Evolutionary conservation across 2,888 invertebrate species (phyloP).

Genomic region (Trichopoda pennipes): DNA sequence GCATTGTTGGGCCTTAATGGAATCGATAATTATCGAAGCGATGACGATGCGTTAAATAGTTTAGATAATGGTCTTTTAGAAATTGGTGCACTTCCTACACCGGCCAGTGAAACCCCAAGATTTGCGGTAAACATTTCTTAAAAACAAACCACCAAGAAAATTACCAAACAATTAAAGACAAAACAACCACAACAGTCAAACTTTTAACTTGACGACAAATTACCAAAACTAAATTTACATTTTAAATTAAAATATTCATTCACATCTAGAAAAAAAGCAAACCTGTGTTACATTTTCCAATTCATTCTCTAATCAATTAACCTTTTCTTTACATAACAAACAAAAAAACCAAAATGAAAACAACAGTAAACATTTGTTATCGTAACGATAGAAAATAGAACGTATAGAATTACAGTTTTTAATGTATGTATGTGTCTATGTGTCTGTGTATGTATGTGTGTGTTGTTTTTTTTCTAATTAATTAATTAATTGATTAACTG

Average conservation of each 20-base stretch:
- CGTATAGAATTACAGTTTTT: slow-evolving; percentile 4
- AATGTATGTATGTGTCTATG: slow-evolving; percentile 25
- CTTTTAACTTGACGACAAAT: background rate
- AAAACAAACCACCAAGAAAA: slow-evolving; percentile 42
- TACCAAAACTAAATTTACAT: background rate
- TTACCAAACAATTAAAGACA: slow-evolving; percentile 21
- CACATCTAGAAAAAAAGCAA: slow-evolving; percentile 1
- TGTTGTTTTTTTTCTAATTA: slow-evolving; percentile 27
- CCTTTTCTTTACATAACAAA: slow-evolving; percentile 11
- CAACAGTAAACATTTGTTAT: slow-evolving; percentile 27
- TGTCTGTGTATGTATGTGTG: slow-evolving; percentile 30
- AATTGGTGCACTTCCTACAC: slow-evolving; percentile 81
- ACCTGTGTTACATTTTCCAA: slow-evolving; percentile 5
- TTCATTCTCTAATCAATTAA: slow-evolving; percentile 21
- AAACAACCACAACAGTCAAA: slow-evolving; percentile 22
- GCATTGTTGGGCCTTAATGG: slow-evolving; percentile 80
- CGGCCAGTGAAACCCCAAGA: slow-evolving; percentile 81
- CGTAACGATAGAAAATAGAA: slow-evolving; percentile 2
- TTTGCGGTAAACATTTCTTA: slow-evolving; percentile 80
- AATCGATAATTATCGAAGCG: slow-evolving; percentile 76
- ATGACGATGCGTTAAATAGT: slow-evolving; percentile 77
- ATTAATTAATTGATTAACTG: slow-evolving; percentile 40
- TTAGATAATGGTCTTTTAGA: slow-evolving; percentile 79
- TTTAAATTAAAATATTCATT: background rate
- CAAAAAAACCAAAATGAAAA: slow-evolving; percentile 11